Conservation (phyloP, 2,888 invertebrate species). For the Drosophila ustulata region DNA sequence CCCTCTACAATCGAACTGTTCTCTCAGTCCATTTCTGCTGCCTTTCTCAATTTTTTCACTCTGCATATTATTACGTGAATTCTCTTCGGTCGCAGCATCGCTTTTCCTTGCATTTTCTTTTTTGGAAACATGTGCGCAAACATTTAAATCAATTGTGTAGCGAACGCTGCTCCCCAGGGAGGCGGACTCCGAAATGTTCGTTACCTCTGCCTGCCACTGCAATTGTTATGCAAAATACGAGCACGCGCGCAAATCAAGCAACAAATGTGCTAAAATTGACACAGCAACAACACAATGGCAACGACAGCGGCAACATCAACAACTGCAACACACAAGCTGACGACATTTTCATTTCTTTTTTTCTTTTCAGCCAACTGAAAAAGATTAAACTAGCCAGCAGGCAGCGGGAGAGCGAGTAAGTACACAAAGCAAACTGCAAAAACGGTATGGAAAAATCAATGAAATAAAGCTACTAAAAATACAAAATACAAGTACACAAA, state of each 20-base stretch:
- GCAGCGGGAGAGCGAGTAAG: not conserved
- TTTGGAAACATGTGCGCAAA: constrained; percentile 75
- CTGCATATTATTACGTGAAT: constrained; percentile 74
- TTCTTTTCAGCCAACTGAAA: constrained; percentile 5
- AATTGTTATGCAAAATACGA: constrained; percentile 76
- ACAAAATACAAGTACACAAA: no score
- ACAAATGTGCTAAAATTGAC: constrained; percentile 59
- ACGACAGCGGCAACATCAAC: not conserved
- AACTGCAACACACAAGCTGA: constrained; percentile 29
- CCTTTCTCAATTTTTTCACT: constrained; percentile 33
- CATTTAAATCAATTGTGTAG: constrained; percentile 77
- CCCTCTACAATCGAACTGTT: constrained; percentile 13
- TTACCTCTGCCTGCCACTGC: not conserved
- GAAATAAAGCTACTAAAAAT: not conserved
- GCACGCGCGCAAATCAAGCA: constrained; percentile 72
- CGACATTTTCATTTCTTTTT: constrained; percentile 37
- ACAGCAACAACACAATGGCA: constrained; percentile 22
- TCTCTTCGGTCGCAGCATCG: constrained; percentile 41
- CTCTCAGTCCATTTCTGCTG: not conserved
- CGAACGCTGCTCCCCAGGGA: constrained; percentile 41
- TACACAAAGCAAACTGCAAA: not conserved
- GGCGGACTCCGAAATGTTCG: constrained; percentile 1
- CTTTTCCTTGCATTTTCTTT: constrained; percentile 20
- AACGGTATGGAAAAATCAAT: not conserved
- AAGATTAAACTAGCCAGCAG: not conserved